Evolutionary conservation across 2,113 vertebrate genomes (phyloP).

Genomic region (Bubo scandiacus): DNA sequence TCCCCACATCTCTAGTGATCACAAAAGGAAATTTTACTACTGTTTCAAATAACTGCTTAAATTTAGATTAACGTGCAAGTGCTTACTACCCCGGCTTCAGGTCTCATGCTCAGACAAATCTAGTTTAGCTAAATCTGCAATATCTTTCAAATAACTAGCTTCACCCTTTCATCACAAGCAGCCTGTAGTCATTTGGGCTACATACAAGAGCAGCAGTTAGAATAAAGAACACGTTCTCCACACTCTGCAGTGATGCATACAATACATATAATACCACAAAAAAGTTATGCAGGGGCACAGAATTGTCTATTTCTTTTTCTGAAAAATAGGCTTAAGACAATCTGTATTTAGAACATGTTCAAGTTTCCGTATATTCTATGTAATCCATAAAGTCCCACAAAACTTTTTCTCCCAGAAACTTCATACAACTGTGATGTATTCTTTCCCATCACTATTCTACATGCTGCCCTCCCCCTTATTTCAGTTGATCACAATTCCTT

Average conservation of each 20-base stretch:
- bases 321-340: background rate
- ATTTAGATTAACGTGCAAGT: background rate
- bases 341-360: background rate
- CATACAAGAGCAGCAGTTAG: background rate
- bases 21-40: background rate
- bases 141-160: background rate
- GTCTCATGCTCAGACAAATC: background rate
- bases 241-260: background rate
- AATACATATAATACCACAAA: background rate
- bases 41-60: background rate
- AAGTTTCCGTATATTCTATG: background rate
- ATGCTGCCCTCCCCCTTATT: background rate
- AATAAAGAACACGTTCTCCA: background rate
- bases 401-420: background rate
- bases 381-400: background rate
- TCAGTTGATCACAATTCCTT: conserved; percentile 7
- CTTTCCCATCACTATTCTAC: background rate
- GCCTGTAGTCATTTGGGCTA: background rate
- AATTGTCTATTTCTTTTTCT: background rate
- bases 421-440: background rate
- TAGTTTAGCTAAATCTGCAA: background rate
- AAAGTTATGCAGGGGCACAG: background rate
- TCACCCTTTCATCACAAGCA: background rate
- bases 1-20: background rate
- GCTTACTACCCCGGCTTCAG: background rate